Percentiles rank a stretch among this genome's conserved stretches.
phyloP scores from a whole-genome alignment of 2,113 vertebrate genomes.

The Bubalus kerabau region DNA sequence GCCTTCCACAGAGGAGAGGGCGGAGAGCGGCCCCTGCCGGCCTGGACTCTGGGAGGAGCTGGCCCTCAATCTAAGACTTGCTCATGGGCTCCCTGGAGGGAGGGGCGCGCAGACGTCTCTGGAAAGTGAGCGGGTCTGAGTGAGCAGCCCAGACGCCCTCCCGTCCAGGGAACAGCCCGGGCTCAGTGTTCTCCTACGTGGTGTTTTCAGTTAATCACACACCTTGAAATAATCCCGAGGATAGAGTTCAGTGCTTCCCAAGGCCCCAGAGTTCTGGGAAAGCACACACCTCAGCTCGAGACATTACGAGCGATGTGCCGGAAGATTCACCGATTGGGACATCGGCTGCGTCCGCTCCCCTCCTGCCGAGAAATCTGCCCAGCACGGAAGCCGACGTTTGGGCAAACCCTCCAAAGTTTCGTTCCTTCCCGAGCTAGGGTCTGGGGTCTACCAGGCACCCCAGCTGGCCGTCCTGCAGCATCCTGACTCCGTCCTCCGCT shows the following conservation, averaged over 20 bases:
- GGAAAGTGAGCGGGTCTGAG: fast-evolving
- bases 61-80: neutral
- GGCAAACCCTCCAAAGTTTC: neutral
- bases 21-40: fast-evolving
- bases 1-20: neutral
- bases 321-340: neutral
- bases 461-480: neutral
- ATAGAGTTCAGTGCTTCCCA: neutral
- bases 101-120: fast-evolving
- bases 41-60: neutral
- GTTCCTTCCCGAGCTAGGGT: neutral
- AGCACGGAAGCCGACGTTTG: fast-evolving
- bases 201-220: neutral
- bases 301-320: fast-evolving
- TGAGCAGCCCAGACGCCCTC: neutral
- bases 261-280: neutral
- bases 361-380: neutral
- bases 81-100: fast-evolving
- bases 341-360: fast-evolving
- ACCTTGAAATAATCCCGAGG: neutral
- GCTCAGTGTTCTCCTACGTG: fast-evolving
- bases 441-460: neutral
- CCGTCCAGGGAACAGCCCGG: neutral
- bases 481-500: neutral
- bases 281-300: fast-evolving